These are phyloP conservation scores for Acipenser transmontanus DNA, from an alignment of 2,797 vertebrate genomes.

Conservation along the genomic window DNA sequence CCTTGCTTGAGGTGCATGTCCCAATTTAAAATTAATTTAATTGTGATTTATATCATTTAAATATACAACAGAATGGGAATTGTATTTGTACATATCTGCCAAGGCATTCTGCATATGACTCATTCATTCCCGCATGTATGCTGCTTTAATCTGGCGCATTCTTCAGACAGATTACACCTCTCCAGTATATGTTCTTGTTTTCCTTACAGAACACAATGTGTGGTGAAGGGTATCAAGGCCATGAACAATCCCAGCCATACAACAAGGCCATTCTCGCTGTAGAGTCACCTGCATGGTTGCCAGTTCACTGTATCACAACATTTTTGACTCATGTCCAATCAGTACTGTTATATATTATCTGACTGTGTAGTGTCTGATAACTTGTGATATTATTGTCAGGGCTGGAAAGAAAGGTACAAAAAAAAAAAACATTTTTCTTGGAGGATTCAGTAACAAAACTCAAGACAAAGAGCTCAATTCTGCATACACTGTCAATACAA, in stretches of 20 bases:
- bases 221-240: not conserved
- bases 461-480: too few relatives aligned
- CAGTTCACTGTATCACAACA: conserved; percentile 26
- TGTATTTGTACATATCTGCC: not conserved
- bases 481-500: too few relatives aligned
- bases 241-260: conserved; percentile 11
- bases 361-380: conserved; percentile 44
- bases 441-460: too few relatives aligned
- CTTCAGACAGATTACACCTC: conserved; percentile 37
- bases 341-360: conserved; percentile 37
- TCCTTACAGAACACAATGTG: not conserved
- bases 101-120: not conserved
- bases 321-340: conserved; percentile 38
- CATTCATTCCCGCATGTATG: not conserved
- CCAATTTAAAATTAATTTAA: too few relatives aligned
- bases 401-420: conserved; percentile 45
- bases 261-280: not conserved
- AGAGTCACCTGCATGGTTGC: not conserved
- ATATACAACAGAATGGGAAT: too few relatives aligned
- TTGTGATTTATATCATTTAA: too few relatives aligned
- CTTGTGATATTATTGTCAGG: conserved; percentile 45
- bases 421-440: conserved; percentile 34
- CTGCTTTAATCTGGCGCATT: not conserved
- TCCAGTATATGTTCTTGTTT: conserved; percentile 27
- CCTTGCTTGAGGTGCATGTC: too few relatives aligned